Base-by-base conservation (phyloP, 2,888 invertebrate genomes). In the Lamellibrachia satsuma region DNA sequence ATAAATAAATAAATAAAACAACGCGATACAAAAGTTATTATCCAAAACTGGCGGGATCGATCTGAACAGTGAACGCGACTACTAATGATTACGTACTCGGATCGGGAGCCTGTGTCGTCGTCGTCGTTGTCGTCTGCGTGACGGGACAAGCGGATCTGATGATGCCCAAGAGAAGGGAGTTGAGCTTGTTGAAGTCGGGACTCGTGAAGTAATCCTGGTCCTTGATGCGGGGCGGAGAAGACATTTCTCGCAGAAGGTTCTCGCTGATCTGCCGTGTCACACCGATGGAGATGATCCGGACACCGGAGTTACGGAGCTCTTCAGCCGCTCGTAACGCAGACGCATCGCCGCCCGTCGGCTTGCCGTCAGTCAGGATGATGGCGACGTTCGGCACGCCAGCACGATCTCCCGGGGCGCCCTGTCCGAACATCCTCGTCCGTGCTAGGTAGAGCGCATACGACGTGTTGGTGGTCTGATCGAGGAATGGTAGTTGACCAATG, bases 141-240 rank as follows among this genome's bases (percentile, higher is more conserved):
- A 60, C 52, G n/a, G 27, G 51, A 51, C 92, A 93, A 9, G 91
- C 92, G 11, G 75, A 39, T n/a, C 15, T 52, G 52, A 92, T n/a
- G 90, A 93, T 52, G 51, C 15, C 7, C 52, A 91, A 6, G 4
- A 93, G 60, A 0, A 93, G 90, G 8, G 15, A 52, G 11, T 92
- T 52, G 55, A 93, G 93, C 7, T 57, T 51, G 55, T 90, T 52
- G 91, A 93, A 93, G 27, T 93, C 92, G 27, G 93, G 92, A 52
- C 92, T 55, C 51, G 91, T 90, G 93, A 93, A 93, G 90, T 92
- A 93, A 90, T 92, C 92, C 90, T 90, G 52, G 90, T 92, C 60
- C 91, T 91, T 91, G n/a, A n/a, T 11, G 11, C 52, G 75, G 6
- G 75, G 75, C 22, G 75, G 75, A 6, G 75, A 52, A 52, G 91